These are phyloP conservation scores for Agonopterix subpropinquella DNA, from an alignment of 2,888 invertebrate species.

Conservation along the genomic window DNA sequence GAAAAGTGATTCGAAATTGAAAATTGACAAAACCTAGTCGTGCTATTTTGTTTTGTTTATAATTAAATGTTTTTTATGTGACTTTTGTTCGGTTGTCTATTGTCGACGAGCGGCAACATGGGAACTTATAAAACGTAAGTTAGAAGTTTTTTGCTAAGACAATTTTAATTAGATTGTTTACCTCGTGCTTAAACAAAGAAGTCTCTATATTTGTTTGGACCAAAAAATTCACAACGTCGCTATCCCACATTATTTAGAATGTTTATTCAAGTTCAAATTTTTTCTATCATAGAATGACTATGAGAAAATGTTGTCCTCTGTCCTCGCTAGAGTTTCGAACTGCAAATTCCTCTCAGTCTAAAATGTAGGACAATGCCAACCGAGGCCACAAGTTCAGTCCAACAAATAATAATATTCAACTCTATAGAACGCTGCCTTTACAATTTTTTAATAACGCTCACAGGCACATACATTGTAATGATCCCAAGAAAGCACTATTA, in stretches of 20 bases:
- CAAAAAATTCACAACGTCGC: too few relatives aligned
- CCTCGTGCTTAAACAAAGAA: too few relatives aligned
- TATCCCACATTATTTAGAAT: too few relatives aligned
- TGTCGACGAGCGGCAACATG: constrained; percentile 43
- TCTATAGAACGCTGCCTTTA: constrained; percentile 16
- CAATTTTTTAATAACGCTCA: too few relatives aligned
- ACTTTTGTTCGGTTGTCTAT: constrained; percentile 36
- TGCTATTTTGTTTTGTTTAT: constrained; percentile 31
- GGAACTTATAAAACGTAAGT: constrained; percentile 60
- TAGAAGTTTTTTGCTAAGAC: constrained; percentile 15
- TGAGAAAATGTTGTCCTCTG: constrained; percentile 5
- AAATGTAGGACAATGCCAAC: constrained; percentile 59
- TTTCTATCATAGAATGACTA: constrained; percentile 1
- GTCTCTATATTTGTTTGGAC: too few relatives aligned
- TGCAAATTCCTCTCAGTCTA: constrained; percentile 36
- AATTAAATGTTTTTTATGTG: constrained; percentile 40
- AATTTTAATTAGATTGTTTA: too few relatives aligned
- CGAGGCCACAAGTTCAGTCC: constrained; percentile 21
- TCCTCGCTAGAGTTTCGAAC: constrained; percentile 17
- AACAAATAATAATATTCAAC: constrained; percentile 2
- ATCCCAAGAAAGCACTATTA: too few relatives aligned
- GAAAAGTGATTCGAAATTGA: constrained; percentile 10
- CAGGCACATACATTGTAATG: too few relatives aligned
- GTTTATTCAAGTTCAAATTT: too few relatives aligned
- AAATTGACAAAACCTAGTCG: constrained; percentile 19